Conservation (phyloP, 2,888 invertebrate genomes). For the Augiades crinisus region DNA sequence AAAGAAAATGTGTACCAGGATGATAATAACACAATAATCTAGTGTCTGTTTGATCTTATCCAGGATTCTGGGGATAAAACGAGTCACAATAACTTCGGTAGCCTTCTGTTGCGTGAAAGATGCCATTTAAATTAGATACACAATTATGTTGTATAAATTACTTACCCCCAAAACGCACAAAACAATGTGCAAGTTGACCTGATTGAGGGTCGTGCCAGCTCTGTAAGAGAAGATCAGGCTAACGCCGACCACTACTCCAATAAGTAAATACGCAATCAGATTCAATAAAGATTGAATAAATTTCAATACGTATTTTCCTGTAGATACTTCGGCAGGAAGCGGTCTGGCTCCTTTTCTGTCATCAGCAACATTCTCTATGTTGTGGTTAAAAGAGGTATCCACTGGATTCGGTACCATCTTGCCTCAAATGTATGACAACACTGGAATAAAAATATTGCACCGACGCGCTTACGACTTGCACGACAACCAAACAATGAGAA, state of each 20-base stretch:
- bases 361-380: constrained; percentile 32
- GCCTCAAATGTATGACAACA: not conserved
- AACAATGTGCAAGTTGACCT: constrained; percentile 47
- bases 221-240: constrained; percentile 43
- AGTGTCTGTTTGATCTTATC: no score
- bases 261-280: constrained; percentile 46
- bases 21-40: no score
- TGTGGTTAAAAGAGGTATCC: constrained; percentile 26
- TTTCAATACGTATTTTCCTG: constrained; percentile 27
- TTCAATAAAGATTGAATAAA: constrained; percentile 43
- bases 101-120: no score
- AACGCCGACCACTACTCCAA: constrained; percentile 49
- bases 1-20: no score
- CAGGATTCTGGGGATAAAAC: no score
- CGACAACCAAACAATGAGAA: not conserved
- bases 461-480: not conserved
- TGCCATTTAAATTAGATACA: no score
- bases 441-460: not conserved
- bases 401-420: constrained; percentile 43
- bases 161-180: constrained; percentile 62
- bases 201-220: constrained; percentile 39
- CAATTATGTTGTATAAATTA: no score
- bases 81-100: no score
- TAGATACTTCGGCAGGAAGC: not conserved
- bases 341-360: not conserved